Evolutionary conservation across 2,113 vertebrate genomes (phyloP).

Genomic region (Meleagris gallopavo): DNA sequence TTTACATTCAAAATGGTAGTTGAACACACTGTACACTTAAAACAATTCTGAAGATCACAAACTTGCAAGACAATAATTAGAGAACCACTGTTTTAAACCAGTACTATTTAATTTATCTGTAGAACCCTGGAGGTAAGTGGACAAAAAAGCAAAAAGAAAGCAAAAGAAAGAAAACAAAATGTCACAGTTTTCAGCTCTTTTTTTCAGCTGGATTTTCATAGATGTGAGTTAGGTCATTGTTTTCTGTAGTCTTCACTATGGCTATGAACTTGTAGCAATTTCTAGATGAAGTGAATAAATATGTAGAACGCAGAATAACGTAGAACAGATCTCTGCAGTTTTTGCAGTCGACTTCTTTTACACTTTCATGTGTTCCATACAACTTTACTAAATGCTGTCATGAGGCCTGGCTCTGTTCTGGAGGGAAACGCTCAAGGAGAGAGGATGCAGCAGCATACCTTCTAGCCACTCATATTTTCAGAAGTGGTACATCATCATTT

Average conservation of each 20-base stretch:
- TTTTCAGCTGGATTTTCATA: neutral
- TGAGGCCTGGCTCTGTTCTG: neutral
- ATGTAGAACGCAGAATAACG: neutral
- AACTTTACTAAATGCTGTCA: neutral
- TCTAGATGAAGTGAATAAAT: neutral
- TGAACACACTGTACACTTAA: neutral
- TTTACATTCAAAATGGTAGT: neutral
- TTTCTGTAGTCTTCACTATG: neutral
- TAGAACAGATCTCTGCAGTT: neutral
- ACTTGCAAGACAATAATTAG: neutral
- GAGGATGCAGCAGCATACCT: neutral
- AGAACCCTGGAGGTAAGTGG: accelerated
- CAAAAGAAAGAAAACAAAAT: neutral
- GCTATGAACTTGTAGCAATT: neutral
- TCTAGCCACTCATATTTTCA: neutral
- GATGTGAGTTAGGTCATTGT: neutral
- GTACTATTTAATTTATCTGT: neutral
- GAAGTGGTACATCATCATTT: neutral
- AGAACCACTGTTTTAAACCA: neutral
- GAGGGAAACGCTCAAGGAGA: neutral
- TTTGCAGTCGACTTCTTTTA: neutral
- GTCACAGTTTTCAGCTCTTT: neutral
- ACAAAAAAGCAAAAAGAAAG: neutral
- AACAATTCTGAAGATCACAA: neutral
- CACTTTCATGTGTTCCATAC: neutral